Conservation (phyloP, 2,797 vertebrate genomes). For the Limosa lapponica region DNA sequence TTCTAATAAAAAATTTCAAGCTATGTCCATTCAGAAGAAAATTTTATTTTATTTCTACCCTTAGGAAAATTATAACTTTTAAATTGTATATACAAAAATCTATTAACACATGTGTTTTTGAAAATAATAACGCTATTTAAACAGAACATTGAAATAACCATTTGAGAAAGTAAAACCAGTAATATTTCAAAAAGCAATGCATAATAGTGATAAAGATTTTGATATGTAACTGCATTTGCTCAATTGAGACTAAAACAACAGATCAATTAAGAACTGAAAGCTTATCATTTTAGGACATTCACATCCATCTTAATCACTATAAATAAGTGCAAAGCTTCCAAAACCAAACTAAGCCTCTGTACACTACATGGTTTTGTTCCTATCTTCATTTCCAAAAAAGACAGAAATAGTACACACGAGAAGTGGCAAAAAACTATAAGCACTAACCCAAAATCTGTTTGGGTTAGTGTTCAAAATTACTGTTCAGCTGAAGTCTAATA, state of each 20-base stretch:
- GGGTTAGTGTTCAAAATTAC: background rate
- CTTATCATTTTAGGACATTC: background rate
- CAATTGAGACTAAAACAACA: background rate
- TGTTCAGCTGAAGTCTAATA: background rate
- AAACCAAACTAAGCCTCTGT: background rate
- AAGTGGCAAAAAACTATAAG: background rate
- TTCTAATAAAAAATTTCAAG: background rate
- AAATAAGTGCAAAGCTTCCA: background rate
- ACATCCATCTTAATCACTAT: background rate
- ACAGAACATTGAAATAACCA: background rate
- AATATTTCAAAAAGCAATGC: background rate
- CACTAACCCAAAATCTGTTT: background rate
- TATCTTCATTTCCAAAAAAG: background rate
- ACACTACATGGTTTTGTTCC: background rate
- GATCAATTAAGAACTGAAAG: background rate
- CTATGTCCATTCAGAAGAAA: background rate
- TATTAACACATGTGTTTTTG: background rate
- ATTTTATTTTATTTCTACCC: background rate
- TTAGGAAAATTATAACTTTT: background rate
- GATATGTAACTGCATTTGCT: background rate
- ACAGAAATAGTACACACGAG: background rate
- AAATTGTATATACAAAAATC: background rate
- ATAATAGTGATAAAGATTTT: background rate
- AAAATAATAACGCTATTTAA: background rate
- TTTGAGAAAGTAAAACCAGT: accelerated